phyloP scores from a whole-genome alignment of 1,140 invertebrate genomes.

The Cherax destructor region DNA sequence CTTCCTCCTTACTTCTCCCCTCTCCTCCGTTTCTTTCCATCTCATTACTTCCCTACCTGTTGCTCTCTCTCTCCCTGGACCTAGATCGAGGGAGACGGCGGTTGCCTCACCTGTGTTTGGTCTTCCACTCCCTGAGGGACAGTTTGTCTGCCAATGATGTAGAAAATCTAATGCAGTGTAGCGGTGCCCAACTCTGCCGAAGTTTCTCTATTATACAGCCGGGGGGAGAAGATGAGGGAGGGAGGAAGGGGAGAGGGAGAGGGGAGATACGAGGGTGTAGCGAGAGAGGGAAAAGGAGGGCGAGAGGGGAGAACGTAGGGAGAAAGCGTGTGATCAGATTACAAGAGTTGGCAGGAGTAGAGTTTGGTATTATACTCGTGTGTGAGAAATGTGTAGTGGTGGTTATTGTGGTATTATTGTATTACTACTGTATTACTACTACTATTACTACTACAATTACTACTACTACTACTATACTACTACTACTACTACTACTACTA shows the following conservation, averaged over 20 bases:
- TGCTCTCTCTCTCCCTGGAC: neutral
- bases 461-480: too few species aligned
- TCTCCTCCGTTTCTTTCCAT: neutral
- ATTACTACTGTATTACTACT: too few species aligned
- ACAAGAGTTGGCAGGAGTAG: too few species aligned
- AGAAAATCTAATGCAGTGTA: slow-evolving; percentile 20
- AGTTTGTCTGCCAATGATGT: slow-evolving; percentile 16
- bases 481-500: too few species aligned
- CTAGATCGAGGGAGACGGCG: neutral
- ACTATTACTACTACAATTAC: too few species aligned
- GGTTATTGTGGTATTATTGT: too few species aligned
- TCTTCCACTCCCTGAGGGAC: neutral
- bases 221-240: neutral
- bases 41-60: neutral
- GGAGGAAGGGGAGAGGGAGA: neutral
- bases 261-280: neutral
- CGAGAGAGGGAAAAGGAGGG: neutral
- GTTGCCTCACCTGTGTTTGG: neutral
- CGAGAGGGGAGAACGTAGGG: neutral
- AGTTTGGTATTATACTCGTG: too few species aligned
- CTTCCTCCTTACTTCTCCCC: neutral
- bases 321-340: too few species aligned
- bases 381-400: too few species aligned
- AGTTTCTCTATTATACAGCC: slow-evolving; percentile 40
- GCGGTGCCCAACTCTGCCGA: neutral